These are phyloP conservation scores for Cephus cinctus DNA, from an alignment of 1,140 invertebrate species.

Conservation along the genomic window DNA sequence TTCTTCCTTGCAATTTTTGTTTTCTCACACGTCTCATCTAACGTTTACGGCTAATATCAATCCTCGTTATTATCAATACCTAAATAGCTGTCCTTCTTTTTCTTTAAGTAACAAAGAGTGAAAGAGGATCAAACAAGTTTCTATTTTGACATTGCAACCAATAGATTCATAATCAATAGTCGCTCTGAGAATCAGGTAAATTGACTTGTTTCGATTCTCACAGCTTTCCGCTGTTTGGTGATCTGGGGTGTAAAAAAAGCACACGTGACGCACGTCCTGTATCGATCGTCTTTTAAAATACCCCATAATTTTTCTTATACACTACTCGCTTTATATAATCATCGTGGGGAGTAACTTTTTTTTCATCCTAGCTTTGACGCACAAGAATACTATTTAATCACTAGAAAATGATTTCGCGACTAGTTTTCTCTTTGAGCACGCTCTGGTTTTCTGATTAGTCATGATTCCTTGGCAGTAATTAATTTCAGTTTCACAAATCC, in stretches of 20 bases:
- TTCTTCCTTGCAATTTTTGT: constrained; percentile 30
- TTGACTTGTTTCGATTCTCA: constrained; percentile 14
- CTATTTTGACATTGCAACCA: background rate
- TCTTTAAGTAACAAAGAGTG: constrained; percentile 31
- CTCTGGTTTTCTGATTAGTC: background rate
- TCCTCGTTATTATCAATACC: constrained; percentile 27
- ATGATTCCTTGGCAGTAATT: too few relatives aligned
- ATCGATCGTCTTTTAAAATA: too few relatives aligned
- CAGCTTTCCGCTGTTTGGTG: constrained; percentile 33
- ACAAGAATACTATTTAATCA: too few relatives aligned
- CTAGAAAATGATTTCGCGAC: too few relatives aligned
- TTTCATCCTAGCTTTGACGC: too few relatives aligned
- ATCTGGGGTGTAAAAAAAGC: constrained; percentile 23
- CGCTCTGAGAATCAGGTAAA: constrained; percentile 18
- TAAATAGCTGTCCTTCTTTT: too few relatives aligned
- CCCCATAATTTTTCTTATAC: too few relatives aligned
- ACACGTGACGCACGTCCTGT: constrained; percentile 26
- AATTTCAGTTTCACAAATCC: too few relatives aligned
- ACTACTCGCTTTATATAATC: too few relatives aligned
- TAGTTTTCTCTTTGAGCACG: too few relatives aligned
- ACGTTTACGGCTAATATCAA: constrained; percentile 32
- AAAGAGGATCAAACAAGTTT: constrained; percentile 25
- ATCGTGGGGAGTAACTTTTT: too few relatives aligned
- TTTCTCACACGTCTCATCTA: constrained; percentile 26
- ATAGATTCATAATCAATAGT: constrained; percentile 15